Evolutionary conservation across 2,797 vertebrate genomes (phyloP), one percentile per base, ranked within the genome.

Genomic region (Macropus fuliginosus): DNA sequence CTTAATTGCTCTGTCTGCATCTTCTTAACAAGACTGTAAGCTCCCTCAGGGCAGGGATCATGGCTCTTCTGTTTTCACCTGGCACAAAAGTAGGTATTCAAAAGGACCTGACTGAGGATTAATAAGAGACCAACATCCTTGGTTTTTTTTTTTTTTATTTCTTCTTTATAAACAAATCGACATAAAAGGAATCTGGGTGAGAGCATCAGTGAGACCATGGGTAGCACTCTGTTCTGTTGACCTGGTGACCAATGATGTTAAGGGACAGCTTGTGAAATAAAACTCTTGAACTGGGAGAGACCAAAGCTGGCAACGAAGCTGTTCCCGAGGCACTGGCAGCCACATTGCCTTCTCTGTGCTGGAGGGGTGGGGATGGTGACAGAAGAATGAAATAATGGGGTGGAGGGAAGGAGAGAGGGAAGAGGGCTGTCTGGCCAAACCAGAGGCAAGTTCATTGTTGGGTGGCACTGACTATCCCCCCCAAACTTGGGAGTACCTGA

Each of bases 141-240:
- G 95, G 93, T 98, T 98, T 99, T 99, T 24, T 81, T 81, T 46
- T 46, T 50, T 46, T 87, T 87, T 27, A 87, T 87, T 87, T 87
- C 74, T 87, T 98, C 99, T 99, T 99, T 98, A 99, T 98, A 98
- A 99, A 99, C 98, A 98, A 97, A 96, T 95, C 9, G 96, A 98
- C 13, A 92, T 98, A 98, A 98, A 98, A 96, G 96, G 98, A 98
- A 98, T 98, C 98, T 98, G 96, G 98, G 97, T 96, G 96, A 97
- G 96, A 98, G 98, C 96, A 6, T 98, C 96, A 98, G 97, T 96
- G 96, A 97, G 97, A 98, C 98, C 96, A 6, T 95, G 50, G 97
- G 95, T 97, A 97, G 97, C 91, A 10, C 95, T 87, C 95, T 24
- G 6, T 81, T 93, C 92, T 92, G 94, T 95, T 94, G 11, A 94